Conservation (phyloP, 2,888 invertebrate genomes). For the Monoplex corrugatus region DNA sequence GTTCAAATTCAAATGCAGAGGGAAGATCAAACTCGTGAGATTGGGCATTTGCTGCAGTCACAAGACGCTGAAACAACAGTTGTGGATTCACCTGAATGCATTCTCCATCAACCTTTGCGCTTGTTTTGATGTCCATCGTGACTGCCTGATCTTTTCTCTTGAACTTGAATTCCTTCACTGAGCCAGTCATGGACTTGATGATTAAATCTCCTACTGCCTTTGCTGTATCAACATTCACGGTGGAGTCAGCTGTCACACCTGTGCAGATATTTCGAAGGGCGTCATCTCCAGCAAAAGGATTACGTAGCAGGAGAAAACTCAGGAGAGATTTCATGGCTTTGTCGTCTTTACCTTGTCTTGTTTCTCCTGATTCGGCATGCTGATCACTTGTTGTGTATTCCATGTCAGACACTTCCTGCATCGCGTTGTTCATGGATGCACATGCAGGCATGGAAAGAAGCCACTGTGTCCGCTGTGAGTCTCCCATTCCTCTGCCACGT, state of each 20-base stretch:
- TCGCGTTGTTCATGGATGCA: conserved; percentile 41
- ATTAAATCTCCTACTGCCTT: conserved; percentile 52
- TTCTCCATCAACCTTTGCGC: conserved; percentile 45
- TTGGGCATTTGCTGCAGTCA: conserved; percentile 40
- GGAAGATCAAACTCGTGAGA: not conserved
- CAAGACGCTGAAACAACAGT: conserved; percentile 57
- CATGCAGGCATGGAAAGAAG: conserved; percentile 48
- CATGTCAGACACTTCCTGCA: conserved; percentile 37
- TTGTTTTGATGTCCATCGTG: conserved; percentile 49
- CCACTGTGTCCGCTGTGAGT: too few species aligned
- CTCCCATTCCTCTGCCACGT: too few species aligned
- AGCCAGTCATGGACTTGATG: conserved; percentile 51
- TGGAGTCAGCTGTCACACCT: conserved; percentile 55
- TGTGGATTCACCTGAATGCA: conserved; percentile 54
- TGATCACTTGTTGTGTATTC: conserved; percentile 35
- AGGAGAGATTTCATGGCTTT: conserved; percentile 51
- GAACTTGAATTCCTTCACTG: conserved; percentile 50
- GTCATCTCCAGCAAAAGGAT: conserved; percentile 53
- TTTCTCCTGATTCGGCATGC: conserved; percentile 9
- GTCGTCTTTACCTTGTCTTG: conserved; percentile 16
- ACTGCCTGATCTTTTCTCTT: conserved; percentile 54
- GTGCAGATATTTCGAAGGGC: conserved; percentile 56
- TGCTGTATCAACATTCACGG: conserved; percentile 55
- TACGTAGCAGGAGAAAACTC: conserved; percentile 46
- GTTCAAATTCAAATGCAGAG: conserved; percentile 56